phyloP scores from a whole-genome alignment of 1,140 invertebrate genomes.

The Drosophila ambigua region DNA sequence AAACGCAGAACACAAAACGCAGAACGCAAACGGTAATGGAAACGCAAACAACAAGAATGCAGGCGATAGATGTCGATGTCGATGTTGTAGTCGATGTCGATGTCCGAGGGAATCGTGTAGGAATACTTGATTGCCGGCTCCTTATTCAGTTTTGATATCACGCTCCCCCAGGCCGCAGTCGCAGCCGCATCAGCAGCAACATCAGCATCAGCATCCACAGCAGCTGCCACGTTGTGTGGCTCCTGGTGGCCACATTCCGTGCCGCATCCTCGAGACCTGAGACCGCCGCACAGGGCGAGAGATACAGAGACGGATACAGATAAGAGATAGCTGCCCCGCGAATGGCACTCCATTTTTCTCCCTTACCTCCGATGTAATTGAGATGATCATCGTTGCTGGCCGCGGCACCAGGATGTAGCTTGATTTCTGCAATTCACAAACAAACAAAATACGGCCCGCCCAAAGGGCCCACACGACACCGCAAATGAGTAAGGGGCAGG shows the following conservation, averaged over 20 bases:
- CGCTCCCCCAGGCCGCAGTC: conserved; percentile 43
- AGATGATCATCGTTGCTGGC: conserved; percentile 80
- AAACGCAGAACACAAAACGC: conserved; percentile 11
- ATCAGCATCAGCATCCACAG: conserved; percentile 13
- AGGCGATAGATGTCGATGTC: conserved; percentile 42
- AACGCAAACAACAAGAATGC: conserved; percentile 46
- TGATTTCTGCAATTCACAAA: conserved; percentile 74
- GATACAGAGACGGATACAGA: not conserved
- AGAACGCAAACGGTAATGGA: conserved; percentile 41
- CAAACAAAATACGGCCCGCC: not conserved
- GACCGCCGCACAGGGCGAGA: not conserved
- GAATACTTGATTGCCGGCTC: conserved; percentile 79
- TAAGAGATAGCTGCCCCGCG: not conserved
- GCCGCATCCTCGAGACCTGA: conserved; percentile 67
- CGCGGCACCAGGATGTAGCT: conserved; percentile 78
- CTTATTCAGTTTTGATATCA: conserved; percentile 71
- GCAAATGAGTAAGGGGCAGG: conserved; percentile 29
- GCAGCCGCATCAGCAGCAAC: conserved; percentile 27
- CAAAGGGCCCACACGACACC: conserved; percentile 1
- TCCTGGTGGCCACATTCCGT: conserved; percentile 44
- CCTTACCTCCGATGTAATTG: conserved; percentile 80
- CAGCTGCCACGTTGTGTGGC: conserved; percentile 25
- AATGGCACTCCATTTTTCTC: not conserved
- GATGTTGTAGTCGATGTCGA: conserved; percentile 41
- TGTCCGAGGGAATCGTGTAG: conserved; percentile 64